Evolutionary conservation across 2,888 invertebrate species (phyloP), one percentile per base, ranked within the genome.

Genomic region (Caenorhabditis sp.): DNA sequence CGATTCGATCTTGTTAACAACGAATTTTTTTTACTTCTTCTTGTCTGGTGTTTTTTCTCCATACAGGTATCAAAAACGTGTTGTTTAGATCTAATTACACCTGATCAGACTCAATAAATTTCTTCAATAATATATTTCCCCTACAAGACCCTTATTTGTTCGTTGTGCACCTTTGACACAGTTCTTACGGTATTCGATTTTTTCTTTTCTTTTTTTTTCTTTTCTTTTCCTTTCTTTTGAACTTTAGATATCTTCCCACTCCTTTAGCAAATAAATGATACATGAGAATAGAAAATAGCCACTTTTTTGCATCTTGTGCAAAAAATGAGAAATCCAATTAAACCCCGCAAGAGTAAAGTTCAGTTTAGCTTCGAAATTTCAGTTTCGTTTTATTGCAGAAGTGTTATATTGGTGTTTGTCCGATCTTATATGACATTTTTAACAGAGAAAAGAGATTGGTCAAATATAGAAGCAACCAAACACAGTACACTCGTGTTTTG

Each of bases 1-100:
- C 43, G 43, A 43, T 43, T 43, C 43, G 43, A 43, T 43, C 43
- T 43, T 43, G 43, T 43, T 43, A 43, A 43, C 67, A 68, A 62
- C 58, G 36, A 27, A 27, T 17, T 27, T 31, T 31, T 12, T 51
- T n/a, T 24, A 24, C 3, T 24, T 26, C 61, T 12, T 23, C 23
- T 23, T 31, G 3, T 26, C 3, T 31, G 21, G 50, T 10, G 31
- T n/a, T n/a, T n/a, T 17, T 17, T 36, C 8, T 50, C 57, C 26
- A 10, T 12, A 17, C 19, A 31, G n/a, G 17, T 61, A 17, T 37
- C 36, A 36, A 36, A 36, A 8, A 36, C 36, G 12, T 36, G 5
- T 36, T 36, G 36, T 12, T 36, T 36, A 8, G 5, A 12, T 36
- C 12, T 36, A 8, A 8, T 5, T 36, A 36, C 6, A 36, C 36